Evolutionary conservation across 1,140 invertebrate species (phyloP).

Genomic region (Rhyacophila brunnea): DNA sequence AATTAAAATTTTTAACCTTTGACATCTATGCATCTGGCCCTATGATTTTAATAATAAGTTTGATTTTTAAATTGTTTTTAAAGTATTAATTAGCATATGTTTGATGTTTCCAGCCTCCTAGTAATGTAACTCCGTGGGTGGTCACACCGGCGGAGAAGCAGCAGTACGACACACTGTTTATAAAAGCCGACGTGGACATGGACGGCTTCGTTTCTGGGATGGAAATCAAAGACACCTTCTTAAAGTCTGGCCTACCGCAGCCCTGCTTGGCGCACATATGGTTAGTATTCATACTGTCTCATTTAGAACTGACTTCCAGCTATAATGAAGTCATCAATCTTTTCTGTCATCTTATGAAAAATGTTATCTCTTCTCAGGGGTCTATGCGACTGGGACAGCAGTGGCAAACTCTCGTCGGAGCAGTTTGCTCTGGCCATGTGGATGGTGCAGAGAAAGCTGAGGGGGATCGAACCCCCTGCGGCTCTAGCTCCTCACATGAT

Average conservation of each 20-base stretch:
- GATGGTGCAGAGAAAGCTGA: slow-evolving; percentile 83
- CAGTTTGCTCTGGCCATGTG: slow-evolving; percentile 97
- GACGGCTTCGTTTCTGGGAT: slow-evolving; percentile 92
- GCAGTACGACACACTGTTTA: slow-evolving; percentile 83
- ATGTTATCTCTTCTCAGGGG: too few relatives aligned
- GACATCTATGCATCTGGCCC: too few relatives aligned
- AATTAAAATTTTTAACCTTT: too few relatives aligned
- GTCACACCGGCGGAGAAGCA: slow-evolving; percentile 75
- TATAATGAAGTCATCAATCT: too few relatives aligned
- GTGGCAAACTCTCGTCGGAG: slow-evolving; percentile 89
- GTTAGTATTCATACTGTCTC: too few relatives aligned
- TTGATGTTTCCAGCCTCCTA: neutral
- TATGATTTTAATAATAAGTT: too few relatives aligned
- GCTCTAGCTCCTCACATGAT: slow-evolving; percentile 79
- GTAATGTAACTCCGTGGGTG: slow-evolving; percentile 60
- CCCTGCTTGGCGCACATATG: slow-evolving; percentile 91
- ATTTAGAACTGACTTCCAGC: too few relatives aligned
- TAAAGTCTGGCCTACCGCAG: slow-evolving; percentile 90
- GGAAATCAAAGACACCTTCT: slow-evolving; percentile 93
- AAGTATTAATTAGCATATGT: too few relatives aligned
- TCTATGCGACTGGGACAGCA: slow-evolving; percentile 87
- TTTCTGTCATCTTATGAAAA: too few relatives aligned
- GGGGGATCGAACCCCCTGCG: slow-evolving; percentile 76
- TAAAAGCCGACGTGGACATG: slow-evolving; percentile 85
- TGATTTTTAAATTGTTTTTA: too few relatives aligned